Evolutionary conservation across 2,113 vertebrate genomes (phyloP).

Genomic region (Mesitornis unicolor): DNA sequence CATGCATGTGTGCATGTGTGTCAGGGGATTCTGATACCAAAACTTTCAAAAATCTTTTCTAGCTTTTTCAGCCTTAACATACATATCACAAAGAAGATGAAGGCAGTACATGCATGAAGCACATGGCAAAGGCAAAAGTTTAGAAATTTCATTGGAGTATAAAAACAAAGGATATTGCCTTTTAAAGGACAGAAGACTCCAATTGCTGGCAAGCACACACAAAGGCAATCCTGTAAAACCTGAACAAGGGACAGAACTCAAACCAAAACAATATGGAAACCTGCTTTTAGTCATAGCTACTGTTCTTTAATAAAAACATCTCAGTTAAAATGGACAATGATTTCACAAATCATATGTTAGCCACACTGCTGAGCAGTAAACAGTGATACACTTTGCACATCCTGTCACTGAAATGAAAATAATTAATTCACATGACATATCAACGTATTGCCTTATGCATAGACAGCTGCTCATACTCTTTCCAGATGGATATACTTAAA

Average conservation of each 20-base stretch:
- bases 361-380: neutral
- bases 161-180: neutral
- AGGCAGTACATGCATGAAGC: neutral
- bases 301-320: neutral
- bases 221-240: neutral
- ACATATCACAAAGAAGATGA: neutral
- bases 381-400: neutral
- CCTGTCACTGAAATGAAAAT: neutral
- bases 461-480: neutral
- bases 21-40: neutral
- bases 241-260: neutral
- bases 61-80: neutral
- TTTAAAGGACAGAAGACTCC: neutral
- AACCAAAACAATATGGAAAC: neutral
- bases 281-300: neutral
- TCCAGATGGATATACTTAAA: neutral
- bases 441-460: neutral
- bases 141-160: neutral
- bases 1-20: accelerated
- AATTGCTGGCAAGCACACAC: neutral
- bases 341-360: neutral
- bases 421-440: neutral
- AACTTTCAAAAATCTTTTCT: neutral
- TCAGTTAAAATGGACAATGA: neutral
- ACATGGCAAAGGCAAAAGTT: neutral